These are phyloP conservation scores for Octodon degus DNA, from an alignment of 2,113 vertebrate genomes.

Conservation along the genomic window DNA sequence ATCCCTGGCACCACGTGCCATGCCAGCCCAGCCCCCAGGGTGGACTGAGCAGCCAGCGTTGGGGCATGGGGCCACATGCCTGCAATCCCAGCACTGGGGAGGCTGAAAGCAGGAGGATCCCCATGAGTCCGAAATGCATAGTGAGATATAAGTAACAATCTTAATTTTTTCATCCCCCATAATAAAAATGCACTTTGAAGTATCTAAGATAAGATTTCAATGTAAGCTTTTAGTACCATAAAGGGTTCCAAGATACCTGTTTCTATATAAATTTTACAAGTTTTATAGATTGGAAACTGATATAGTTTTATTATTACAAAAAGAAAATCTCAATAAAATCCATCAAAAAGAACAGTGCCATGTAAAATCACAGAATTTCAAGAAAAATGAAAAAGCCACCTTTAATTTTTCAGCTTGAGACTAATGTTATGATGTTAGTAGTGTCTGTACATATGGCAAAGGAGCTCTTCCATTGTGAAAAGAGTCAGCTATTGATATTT, in stretches of 20 bases:
- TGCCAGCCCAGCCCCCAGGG: no score
- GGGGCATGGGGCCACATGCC: no score
- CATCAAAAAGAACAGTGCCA: not conserved
- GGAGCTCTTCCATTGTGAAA: conserved; percentile 2
- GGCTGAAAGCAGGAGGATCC: no score
- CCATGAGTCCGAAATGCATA: no score
- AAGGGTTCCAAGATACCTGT: not conserved
- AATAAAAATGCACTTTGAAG: not conserved
- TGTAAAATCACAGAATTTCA: not conserved
- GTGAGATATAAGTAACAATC: not conserved
- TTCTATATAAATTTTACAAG: not conserved
- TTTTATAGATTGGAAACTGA: not conserved
- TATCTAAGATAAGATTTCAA: not conserved
- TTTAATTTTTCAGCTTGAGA: conserved; percentile 15
- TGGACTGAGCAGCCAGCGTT: no score
- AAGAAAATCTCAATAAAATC: not conserved
- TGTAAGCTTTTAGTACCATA: not conserved
- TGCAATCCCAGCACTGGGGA: no score
- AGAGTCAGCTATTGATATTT: not conserved
- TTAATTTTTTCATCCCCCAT: not conserved
- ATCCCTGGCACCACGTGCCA: no score
- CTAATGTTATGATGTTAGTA: not conserved
- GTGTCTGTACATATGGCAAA: not conserved
- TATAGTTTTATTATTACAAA: not conserved
- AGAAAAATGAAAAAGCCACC: not conserved